Evolutionary conservation across 23 tunicate species (phyloP).

Genomic region (Trididemnum nubilum): DNA sequence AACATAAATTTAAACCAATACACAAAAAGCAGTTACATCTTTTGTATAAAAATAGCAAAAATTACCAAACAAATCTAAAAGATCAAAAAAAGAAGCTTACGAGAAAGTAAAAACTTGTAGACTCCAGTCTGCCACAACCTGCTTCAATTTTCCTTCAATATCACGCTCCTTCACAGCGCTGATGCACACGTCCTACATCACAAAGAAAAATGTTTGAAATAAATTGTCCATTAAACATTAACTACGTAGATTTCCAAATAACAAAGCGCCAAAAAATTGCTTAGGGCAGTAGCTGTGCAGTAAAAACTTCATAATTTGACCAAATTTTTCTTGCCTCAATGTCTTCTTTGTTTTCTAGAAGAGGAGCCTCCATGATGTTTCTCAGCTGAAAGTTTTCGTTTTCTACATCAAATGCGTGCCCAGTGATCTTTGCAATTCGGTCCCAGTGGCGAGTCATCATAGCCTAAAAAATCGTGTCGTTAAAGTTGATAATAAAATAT

Average conservation of each 20-base stretch:
- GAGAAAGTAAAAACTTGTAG: constrained; percentile 87
- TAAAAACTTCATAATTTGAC: too few species aligned
- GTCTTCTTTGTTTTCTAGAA: constrained; percentile 89
- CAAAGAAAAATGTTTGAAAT: not conserved
- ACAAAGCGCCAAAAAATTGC: too few species aligned
- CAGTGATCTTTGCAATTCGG: constrained; percentile 75
- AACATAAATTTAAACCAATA: not conserved
- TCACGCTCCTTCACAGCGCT: constrained; percentile 96
- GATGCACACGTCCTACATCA: constrained; percentile 85
- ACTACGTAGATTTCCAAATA: not conserved
- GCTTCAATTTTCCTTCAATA: constrained; percentile 93
- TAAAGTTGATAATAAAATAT: too few species aligned
- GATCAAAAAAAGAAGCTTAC: constrained; percentile 21
- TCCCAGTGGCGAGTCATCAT: constrained; percentile 99
- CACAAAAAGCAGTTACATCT: not conserved
- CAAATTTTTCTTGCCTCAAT: constrained; percentile 82
- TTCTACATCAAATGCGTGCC: constrained; percentile 83
- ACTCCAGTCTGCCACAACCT: constrained; percentile 92
- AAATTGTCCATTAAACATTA: not conserved
- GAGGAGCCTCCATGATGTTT: constrained; percentile 97
- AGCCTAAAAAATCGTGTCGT: too few species aligned
- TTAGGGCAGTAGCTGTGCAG: too few species aligned
- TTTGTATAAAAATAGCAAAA: not conserved
- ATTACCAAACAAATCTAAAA: not conserved
- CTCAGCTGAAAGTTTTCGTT: constrained; percentile 96